Evolutionary conservation across 2,888 invertebrate species (phyloP).

Genomic region (Pyrochroa serraticornis): DNA sequence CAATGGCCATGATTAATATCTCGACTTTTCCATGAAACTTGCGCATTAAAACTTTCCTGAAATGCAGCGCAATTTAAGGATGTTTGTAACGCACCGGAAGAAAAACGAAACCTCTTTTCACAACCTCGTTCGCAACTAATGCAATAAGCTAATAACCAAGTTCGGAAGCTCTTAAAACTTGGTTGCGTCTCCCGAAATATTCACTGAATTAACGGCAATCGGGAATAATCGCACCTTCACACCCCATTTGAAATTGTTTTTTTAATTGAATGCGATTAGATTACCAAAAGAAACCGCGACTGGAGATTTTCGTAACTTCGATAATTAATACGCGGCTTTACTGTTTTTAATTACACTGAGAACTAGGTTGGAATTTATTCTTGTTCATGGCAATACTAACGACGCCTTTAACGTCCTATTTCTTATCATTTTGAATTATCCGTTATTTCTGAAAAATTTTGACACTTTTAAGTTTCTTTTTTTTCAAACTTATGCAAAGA

Average conservation of each 20-base stretch:
- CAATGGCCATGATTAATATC: neutral
- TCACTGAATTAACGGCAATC: constrained; percentile 7
- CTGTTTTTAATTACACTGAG: constrained; percentile 15
- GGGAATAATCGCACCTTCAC: constrained; percentile 5
- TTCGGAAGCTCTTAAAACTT: constrained; percentile 9
- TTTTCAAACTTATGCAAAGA: constrained; percentile 25
- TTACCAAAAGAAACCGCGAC: constrained; percentile 5
- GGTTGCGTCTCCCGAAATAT: constrained; percentile 7
- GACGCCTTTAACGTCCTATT: constrained; percentile 20
- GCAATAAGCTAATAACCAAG: constrained; percentile 16
- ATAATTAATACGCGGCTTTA: constrained; percentile 8
- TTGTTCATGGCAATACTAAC: constrained; percentile 1
- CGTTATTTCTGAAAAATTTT: constrained; percentile 20
- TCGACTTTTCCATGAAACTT: constrained; percentile 10
- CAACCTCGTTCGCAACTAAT: neutral
- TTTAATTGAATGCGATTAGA: constrained; percentile 17
- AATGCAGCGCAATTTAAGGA: too few species aligned
- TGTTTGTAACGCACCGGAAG: neutral
- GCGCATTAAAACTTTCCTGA: constrained; percentile 10
- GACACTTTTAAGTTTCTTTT: constrained; percentile 20
- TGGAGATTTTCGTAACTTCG: constrained; percentile 11
- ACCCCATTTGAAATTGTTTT: neutral
- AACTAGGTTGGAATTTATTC: constrained; percentile 6
- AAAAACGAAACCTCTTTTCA: constrained; percentile 6
- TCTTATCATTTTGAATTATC: constrained; percentile 18